Evolutionary conservation across 2,888 invertebrate genomes (phyloP).

Genomic region (Punctoribates punctum): DNA sequence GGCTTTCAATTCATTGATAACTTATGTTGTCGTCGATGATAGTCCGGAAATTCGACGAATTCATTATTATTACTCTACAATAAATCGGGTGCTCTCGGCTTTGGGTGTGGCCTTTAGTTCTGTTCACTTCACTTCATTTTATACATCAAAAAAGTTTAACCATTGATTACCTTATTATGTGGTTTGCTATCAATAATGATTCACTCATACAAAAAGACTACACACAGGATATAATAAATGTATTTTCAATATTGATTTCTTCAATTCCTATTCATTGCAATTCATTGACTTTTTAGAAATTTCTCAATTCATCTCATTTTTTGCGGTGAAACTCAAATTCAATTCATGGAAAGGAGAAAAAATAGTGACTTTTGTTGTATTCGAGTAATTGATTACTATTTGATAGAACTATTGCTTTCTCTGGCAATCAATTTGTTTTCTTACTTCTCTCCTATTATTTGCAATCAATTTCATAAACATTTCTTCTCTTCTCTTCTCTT

Average conservation of each 20-base stretch:
- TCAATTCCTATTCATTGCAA: background rate
- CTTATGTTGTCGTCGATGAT: background rate
- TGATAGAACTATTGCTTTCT: background rate
- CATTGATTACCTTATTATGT: constrained; percentile 8
- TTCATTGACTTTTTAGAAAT: background rate
- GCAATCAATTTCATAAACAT: background rate
- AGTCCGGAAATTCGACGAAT: constrained; percentile 17
- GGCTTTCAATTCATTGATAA: background rate
- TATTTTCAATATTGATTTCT: background rate
- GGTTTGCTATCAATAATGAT: background rate
- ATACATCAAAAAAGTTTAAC: background rate
- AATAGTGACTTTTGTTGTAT: background rate
- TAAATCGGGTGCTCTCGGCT: background rate
- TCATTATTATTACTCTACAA: background rate
- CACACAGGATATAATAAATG: background rate
- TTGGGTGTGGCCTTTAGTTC: constrained; percentile 4
- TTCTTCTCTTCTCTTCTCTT: background rate
- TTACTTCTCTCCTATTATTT: background rate
- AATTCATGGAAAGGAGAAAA: background rate
- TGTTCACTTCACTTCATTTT: background rate
- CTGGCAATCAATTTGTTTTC: background rate
- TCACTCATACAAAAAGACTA: too few species aligned
- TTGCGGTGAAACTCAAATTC: background rate
- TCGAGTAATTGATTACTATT: constrained; percentile 7
- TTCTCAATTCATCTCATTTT: background rate